These are phyloP conservation scores for Drosophila pachea DNA, from an alignment of 1,140 invertebrate species.

Conservation along the genomic window DNA sequence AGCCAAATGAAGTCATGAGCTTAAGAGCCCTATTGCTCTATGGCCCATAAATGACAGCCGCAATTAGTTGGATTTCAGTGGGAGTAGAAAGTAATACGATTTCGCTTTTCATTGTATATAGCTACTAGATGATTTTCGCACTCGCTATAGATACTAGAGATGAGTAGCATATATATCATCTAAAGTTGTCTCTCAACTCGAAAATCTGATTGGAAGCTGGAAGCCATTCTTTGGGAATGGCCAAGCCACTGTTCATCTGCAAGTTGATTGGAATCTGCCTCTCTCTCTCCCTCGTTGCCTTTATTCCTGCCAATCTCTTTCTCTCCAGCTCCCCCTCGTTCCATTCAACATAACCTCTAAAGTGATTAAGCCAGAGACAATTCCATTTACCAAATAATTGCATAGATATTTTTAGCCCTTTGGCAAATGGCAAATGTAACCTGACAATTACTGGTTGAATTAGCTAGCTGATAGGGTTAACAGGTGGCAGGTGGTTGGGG, in stretches of 20 bases:
- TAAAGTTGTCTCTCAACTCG: too few relatives aligned
- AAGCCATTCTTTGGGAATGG: too few relatives aligned
- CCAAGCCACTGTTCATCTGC: too few relatives aligned
- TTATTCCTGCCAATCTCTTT: too few relatives aligned
- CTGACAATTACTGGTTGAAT: too few relatives aligned
- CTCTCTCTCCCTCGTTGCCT: too few relatives aligned
- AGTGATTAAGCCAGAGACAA: conserved; percentile 1
- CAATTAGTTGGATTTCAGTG: conserved; percentile 2
- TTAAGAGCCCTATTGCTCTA: neutral
- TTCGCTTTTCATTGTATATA: neutral
- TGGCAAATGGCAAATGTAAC: conserved; percentile 7
- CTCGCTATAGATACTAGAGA: too few relatives aligned
- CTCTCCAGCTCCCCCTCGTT: neutral
- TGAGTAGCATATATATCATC: too few relatives aligned
- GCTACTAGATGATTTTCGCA: too few relatives aligned
- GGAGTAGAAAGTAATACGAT: neutral
- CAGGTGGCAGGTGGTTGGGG: neutral
- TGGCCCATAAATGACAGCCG: conserved; percentile 1
- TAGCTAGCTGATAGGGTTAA: neutral
- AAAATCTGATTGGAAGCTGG: too few relatives aligned
- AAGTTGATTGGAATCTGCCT: too few relatives aligned
- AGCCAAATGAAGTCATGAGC: conserved; percentile 13
- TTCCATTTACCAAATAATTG: conserved; percentile 9
- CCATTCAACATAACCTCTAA: neutral
- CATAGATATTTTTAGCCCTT: neutral